Base-by-base conservation (phyloP, 2,797 vertebrate genomes). In the Neomorphus geoffroyi region DNA sequence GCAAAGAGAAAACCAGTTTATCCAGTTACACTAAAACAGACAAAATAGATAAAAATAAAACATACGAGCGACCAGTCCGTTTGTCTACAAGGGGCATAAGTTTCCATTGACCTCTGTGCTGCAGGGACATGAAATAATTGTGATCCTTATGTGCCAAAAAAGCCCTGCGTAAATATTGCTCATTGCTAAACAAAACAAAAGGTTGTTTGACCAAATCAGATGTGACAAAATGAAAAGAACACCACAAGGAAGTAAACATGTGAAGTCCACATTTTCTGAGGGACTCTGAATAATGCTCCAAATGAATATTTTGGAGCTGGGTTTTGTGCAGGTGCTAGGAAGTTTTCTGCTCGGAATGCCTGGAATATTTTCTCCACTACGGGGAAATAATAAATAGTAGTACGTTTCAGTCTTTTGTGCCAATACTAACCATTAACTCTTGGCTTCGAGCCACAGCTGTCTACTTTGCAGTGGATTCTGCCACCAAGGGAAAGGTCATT, bases 361-460 rank as follows among this genome's bases (percentile, higher is more conserved):
- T 98, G 88, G 97, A 98, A 98, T 98, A 97, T 96, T 98, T 98
- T 97, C 97, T 97, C 97, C 94, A 96, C 96, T 88, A 92, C 84
- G 41, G 97, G 97, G 97, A 98, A 98, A 98, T 98, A 98, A 97
- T 97, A 97, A 97, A 96, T 95, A 96, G 97, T 97, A 96, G 97
- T 82, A 80, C 10, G 75, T 81, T 51, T 17, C 82, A 97, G 96
- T 88, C 95, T 97, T 97, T 94, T 92, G 97, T 98, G 98, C 98
- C 98, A 98, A 97, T 97, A 97, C 97, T 97, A 98, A 98, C 98
- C 97, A 98, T 98, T 98, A 98, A 96, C 92, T 97, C 89, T 61
- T 98, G 98, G 98, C 97, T 96, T 74, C 17, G 9, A 81, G 97
- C 98, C 98, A 98, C 18, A 64, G 1, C 94, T 97, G 97, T 97